A percentile compares a stretch with the other conserved stretches of the same genome.
These are phyloP conservation scores for Enoplosus armatus DNA, from an alignment of 2,797 vertebrate genomes.

Conservation along the genomic window DNA sequence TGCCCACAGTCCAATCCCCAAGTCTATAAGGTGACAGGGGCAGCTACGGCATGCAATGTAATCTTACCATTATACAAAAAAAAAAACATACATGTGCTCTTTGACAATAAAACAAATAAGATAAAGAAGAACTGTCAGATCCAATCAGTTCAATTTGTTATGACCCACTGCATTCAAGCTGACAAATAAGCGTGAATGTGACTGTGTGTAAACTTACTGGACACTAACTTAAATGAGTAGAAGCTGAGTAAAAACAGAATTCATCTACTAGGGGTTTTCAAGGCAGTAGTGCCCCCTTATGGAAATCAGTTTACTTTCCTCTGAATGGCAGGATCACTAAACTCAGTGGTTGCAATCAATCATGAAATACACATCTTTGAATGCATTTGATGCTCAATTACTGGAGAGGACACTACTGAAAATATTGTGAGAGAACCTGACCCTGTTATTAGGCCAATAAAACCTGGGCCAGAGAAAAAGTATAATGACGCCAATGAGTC, in stretches of 20 bases:
- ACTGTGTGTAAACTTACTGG: neutral
- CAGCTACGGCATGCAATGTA: slow-evolving; percentile 14
- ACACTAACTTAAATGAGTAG: neutral
- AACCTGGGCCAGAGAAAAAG: neutral
- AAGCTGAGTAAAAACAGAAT: slow-evolving; percentile 16
- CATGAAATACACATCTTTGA: neutral
- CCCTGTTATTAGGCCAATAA: neutral
- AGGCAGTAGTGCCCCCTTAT: slow-evolving; percentile 79
- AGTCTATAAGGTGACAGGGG: neutral
- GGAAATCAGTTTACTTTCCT: slow-evolving; percentile 60
- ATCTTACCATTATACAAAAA: neutral
- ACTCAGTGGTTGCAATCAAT: neutral
- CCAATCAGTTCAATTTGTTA: neutral
- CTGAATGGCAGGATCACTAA: slow-evolving; percentile 15
- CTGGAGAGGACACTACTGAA: neutral
- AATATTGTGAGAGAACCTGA: neutral
- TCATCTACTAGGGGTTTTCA: slow-evolving; percentile 49
- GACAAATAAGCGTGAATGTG: neutral
- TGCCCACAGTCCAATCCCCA: slow-evolving; percentile 25
- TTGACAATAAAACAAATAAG: neutral
- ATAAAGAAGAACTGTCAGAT: neutral
- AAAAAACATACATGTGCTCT: neutral
- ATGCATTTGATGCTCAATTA: neutral
- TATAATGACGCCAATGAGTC: slow-evolving; percentile 1
- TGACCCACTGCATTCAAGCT: neutral